Conservation (phyloP, 2,113 vertebrate species). For the Thunnus maccoyii region DNA sequence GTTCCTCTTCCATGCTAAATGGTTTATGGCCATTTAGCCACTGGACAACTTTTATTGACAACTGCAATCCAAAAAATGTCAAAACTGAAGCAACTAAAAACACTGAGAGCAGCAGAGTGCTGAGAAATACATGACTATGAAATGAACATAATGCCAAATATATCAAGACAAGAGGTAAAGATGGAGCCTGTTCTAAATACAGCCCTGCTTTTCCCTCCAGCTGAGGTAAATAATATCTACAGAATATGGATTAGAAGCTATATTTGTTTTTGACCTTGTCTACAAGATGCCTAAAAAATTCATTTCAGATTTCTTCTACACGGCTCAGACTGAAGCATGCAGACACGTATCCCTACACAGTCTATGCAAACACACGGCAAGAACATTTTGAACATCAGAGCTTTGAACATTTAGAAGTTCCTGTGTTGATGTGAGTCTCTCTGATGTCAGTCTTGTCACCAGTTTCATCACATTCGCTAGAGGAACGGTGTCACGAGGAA, state of each 20-base stretch:
- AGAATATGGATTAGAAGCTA: not conserved
- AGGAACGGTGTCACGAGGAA: not conserved
- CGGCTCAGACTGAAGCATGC: not conserved
- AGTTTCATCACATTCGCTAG: constrained; percentile 1
- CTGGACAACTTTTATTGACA: too few relatives aligned
- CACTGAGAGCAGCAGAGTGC: not conserved
- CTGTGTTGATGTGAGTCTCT: not conserved
- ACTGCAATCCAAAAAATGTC: too few relatives aligned
- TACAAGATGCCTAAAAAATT: too few relatives aligned
- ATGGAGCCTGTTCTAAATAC: too few relatives aligned
- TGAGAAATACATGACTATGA: not conserved
- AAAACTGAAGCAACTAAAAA: too few relatives aligned
- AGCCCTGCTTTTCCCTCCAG: too few relatives aligned
- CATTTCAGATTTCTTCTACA: too few relatives aligned
- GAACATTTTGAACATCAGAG: not conserved
- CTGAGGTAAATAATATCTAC: too few relatives aligned
- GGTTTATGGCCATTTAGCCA: too few relatives aligned
- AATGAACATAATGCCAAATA: not conserved
- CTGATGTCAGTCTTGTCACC: not conserved
- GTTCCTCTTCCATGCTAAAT: too few relatives aligned
- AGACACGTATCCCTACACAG: not conserved
- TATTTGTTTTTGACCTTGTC: not conserved
- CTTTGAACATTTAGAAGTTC: not conserved
- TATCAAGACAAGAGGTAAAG: too few relatives aligned
- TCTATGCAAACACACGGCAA: not conserved